Percentiles rank a stretch among this genome's conserved stretches.
Conservation (phyloP, 2,888 invertebrate species). For the Drosophila infuscata region DNA sequence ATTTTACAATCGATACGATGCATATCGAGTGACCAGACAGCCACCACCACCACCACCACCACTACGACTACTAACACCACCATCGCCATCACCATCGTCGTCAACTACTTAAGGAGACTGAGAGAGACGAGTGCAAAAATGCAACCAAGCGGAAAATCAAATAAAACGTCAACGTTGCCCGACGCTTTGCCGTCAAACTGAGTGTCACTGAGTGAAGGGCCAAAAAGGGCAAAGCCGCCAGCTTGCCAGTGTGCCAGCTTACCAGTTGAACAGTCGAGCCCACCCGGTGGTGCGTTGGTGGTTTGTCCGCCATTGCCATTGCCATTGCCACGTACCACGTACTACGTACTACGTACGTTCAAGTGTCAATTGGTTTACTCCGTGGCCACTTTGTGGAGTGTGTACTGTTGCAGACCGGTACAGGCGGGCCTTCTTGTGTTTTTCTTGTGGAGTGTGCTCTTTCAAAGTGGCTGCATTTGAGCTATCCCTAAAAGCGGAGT, state of each 20-base stretch:
- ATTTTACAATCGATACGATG: constrained; percentile 72
- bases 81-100: not conserved
- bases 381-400: constrained; percentile 72
- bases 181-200: constrained; percentile 43
- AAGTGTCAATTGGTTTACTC: constrained; percentile 77
- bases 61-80: not conserved
- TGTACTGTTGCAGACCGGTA: constrained; percentile 49
- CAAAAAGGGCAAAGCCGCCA: constrained; percentile 47
- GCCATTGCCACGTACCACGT: constrained; percentile 28
- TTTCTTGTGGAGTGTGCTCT: constrained; percentile 41
- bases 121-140: constrained; percentile 61
- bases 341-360: constrained; percentile 40
- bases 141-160: constrained; percentile 81
- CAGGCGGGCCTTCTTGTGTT: constrained; percentile 18
- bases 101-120: constrained; percentile 10
- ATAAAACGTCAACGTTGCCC: constrained; percentile 74
- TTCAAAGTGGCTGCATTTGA: constrained; percentile 36
- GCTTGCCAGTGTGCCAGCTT: constrained; percentile 12
- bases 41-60: constrained; percentile 1
- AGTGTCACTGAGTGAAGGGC: constrained; percentile 47
- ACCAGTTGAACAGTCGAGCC: constrained; percentile 32
- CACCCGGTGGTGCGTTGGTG: constrained; percentile 59
- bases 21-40: constrained; percentile 68
- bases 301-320: constrained; percentile 27
- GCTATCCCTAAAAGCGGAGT: constrained; percentile 15